Base-by-base conservation (phyloP, 2,113 vertebrate species). In the Axis porcinus region DNA sequence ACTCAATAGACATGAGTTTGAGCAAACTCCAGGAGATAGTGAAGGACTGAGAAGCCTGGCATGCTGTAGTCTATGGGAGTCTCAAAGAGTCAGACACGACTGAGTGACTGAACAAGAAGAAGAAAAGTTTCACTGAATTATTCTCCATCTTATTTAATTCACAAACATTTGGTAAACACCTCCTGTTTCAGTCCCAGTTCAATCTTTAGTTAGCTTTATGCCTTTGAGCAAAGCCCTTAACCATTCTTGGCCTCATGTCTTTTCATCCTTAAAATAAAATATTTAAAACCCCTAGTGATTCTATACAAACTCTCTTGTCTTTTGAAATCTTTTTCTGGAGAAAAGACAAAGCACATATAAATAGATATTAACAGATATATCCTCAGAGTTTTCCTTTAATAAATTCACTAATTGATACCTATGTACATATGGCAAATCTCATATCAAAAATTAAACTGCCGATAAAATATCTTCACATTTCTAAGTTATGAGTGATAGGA, bases 291-390 rank as follows among this genome's bases (percentile, higher is more conserved):
- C 33, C 50, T 62, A 60, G 50, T 36, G 76, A 62, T 25, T 87
- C 60, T 74, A 1, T 83, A 33, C 36, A 50, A 84, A 84, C 30
- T 84, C 45, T 83, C 81, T 67, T 89, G 28, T 86, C 57, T 85
- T 95, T 95, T 45, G 85, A 97, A 93, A 89, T 85, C 7, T 90
- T 74, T 87, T 92, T 85, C 47, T 81, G 28, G 62, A 84, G 93
- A 94, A 86, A 94, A 64, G 54, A 85, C 3, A 79, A 92, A 88
- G 21, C 21, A 60, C 30, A 16, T 78, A 9, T n/a, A 90, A 90
- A 54, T 33, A 23, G 14, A 64, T 81, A 94, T 36, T 87, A 70
- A 88, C 33, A 60, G 62, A 43, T 45, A 21, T 60, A 40, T 19
- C 83, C 62, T 89, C 21, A 91, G 17, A n/a, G 14, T 88, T 78